Evolutionary conservation across 2,113 vertebrate species (phyloP), one percentile per base, ranked within the genome.

Genomic region (Myotis davidii): DNA sequence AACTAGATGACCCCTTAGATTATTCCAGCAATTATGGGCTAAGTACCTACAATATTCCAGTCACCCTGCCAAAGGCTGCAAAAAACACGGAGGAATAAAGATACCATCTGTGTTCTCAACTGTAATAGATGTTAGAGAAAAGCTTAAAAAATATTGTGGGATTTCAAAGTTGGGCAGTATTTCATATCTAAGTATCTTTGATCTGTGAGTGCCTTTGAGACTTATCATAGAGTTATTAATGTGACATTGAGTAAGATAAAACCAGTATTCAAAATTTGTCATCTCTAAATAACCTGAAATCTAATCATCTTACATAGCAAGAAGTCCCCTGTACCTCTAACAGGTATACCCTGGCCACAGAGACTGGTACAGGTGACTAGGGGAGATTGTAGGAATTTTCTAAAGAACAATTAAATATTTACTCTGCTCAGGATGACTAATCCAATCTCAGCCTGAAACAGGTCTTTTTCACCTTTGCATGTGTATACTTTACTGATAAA

Each of bases 161-260:
- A 18, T 64, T 95, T 77, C 64, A 37, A 59, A 85, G n/a, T 69
- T 67, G 37, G 37, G 32, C 77, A 90, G 34, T 18, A 95, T 77
- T 92, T 96, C 21, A 72, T 73, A 18, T 74, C 18, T 88, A 73
- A 83, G 9, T 52, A 42, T 85, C 48, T 82, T 13, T 77, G 29
- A 70, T 65, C 88, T 84, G 7, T 69, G 81, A 48, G 3, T 45
- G 18, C 4, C 23, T 96, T 90, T 88, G 83, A 95, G 56, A 94
- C 52, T 56, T n/a, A 69, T 64, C 37, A 50, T 32, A 7, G 6
- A 65, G 69, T 84, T 69, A 90, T 27, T 88, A 78, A 72, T 34
- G 9, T 72, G 34, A 23, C 59, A 65, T 20, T 25, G n/a, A 54
- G 18, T 52, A 85, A 86, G 21, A 90, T 67, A 37, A 86, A 90